Percentiles rank a stretch among this genome's conserved stretches.
Conservation (phyloP, 2,113 vertebrate genomes). For the Macquaria australasica region DNA sequence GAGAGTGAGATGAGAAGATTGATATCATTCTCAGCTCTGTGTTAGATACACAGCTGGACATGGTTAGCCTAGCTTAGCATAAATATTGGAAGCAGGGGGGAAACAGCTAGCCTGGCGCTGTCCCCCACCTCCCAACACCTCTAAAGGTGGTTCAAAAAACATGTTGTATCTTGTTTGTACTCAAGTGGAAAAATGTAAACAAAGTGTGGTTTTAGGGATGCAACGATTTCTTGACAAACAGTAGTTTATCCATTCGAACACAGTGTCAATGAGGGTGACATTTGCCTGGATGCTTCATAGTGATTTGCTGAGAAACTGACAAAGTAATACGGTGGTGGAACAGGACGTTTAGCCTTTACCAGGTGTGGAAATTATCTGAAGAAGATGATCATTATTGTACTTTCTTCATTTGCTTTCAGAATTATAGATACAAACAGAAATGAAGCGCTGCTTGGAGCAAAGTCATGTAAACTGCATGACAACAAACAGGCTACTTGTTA, state of each 20-base stretch:
- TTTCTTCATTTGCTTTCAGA: not conserved
- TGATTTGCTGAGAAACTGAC: not conserved
- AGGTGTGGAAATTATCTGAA: not conserved
- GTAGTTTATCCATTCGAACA: not conserved
- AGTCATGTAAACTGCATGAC: not conserved
- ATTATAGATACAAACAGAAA: not conserved
- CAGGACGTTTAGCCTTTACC: not conserved
- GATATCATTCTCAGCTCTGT: not conserved
- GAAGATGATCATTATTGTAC: not conserved
- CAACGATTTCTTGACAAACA: not conserved
- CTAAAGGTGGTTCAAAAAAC: not conserved
- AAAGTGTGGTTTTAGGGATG: not conserved
- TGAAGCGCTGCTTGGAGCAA: not conserved
- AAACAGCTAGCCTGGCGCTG: not conserved
- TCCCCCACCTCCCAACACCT: not conserved
- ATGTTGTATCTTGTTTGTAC: not conserved
- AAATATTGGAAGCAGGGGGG: conserved; percentile 1
- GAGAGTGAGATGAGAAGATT: not conserved
- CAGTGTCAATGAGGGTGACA: not conserved
- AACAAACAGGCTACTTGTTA: not conserved
- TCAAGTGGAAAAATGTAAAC: not conserved
- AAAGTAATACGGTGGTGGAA: not conserved
- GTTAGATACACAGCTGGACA: not conserved
- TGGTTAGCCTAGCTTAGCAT: conserved; percentile 26
- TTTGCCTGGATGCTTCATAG: too few species aligned